Base-by-base conservation (phyloP, 2,888 invertebrate species). In the Macaria liturata region DNA sequence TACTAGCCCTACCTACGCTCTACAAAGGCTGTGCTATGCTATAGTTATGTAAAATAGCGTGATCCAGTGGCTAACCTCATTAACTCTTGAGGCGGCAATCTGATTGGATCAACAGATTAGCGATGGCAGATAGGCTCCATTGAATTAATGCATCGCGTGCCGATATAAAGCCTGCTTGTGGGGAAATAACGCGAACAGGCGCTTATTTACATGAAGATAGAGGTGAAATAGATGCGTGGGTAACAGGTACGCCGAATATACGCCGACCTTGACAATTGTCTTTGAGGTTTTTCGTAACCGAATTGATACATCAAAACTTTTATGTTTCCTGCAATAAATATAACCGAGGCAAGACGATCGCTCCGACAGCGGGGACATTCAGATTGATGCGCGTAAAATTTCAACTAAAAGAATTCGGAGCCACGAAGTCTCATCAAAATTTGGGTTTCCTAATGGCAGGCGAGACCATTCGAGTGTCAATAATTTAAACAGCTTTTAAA, bases 81-180 rank as follows among this genome's bases (percentile, higher is more conserved):
- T 54, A 67, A 67, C 69, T 65, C 59, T 66, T 62, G 63, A 64
- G 66, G 68, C 61, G 61, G 56, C 68, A 74, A 75, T 77, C 75
- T 72, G 80, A 83, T 83, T 77, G 73, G 74, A 80, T 76, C 72
- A 70, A 70, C 67, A 70, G 80, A 82, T 83, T 80, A 83, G 70
- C 70, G 73, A 77, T 76, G 64, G 70, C 64, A 72, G 75, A 76
- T 77, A 76, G 61, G 63, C 61, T 61, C 60, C 69, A 69, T 67
- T 66, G 65, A 67, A 70, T 72, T 65, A 64, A 59, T 53, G 59
- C 59, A 42, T 64, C 59, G 65, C 67, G 63, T 65, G 66, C 65
- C 43, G 45, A 56, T 52, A 40, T 34, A 48, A 47, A 57, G 51
- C 48, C 48, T 47, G 40, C 39, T 37, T 51, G 49, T 55, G 52